Evolutionary conservation across 2,888 invertebrate species (phyloP), one percentile per base, ranked within the genome.

Genomic region (Drosophila anomalata): DNA sequence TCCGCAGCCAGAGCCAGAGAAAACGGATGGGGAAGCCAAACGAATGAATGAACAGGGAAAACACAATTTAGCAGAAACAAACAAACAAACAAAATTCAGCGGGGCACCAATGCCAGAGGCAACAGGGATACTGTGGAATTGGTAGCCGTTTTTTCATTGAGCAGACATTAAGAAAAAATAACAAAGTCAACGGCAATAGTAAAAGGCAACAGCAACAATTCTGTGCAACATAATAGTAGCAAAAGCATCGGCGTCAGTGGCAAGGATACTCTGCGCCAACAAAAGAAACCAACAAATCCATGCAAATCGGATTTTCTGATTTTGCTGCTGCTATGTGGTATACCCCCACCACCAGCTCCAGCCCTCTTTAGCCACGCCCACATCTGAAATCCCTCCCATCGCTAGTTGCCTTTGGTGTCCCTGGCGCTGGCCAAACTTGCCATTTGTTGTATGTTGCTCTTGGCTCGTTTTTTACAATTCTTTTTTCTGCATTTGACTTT

Each of bases 251-350:
- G 67, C 67, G 58, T 53, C 61, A 77, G 63, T 66, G 77, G 69
- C 78, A 83, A 76, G 89, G 73, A 89, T 88, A 79, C 88, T 72
- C 86, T 68, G 60, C 74, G 86, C 74, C 76, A 85, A 77, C 75
- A 87, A 76, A 80, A 71, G 85, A 82, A 82, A 78, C 87, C 86
- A 88, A 89, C 81, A 90, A 90, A 90, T 90, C 90, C 89, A 89
- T 90, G 89, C 82, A 90, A 90, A 90, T 90, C 91, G 86, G 91
- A 90, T 90, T 90, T 90, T 86, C 76, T 89, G 83, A 89, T 88
- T 87, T 90, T 77, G 80, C 72, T 75, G 75, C 71, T 76, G 69
- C 60, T 36, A 14, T 75, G 63, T 48, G 74, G 66, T 53, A 60
- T 52, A 51, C 65, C 63, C 75, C 74, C 66, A 47, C 65, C 56